A percentile compares a stretch with the other conserved stretches of the same genome.
Evolutionary conservation across 2,797 vertebrate genomes (phyloP).

Genomic region (Eidolon dupreanum): DNA sequence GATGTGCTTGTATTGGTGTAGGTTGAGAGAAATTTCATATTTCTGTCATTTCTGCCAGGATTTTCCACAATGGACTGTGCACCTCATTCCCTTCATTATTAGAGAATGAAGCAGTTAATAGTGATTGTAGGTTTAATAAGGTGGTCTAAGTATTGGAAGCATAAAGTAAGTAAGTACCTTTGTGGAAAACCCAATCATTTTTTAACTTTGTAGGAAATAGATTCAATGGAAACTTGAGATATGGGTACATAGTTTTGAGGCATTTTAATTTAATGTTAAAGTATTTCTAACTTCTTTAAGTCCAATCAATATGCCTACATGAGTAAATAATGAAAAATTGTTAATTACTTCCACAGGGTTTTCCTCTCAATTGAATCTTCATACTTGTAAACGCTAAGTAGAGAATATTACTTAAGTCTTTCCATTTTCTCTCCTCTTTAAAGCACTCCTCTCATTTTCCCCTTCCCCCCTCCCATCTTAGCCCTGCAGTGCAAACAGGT

Average conservation of each 20-base stretch:
- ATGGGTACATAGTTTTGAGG: background rate
- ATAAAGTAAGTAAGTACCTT: slow-evolving; percentile 27
- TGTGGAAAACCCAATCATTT: background rate
- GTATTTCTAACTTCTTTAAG: slow-evolving; percentile 10
- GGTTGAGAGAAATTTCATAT: background rate
- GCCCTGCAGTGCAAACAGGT: background rate
- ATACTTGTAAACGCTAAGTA: background rate
- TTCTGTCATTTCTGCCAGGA: background rate
- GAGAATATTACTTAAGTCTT: background rate
- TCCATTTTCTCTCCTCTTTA: background rate
- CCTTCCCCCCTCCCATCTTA: background rate
- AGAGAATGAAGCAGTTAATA: background rate
- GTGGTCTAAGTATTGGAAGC: slow-evolving; percentile 14
- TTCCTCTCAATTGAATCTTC: slow-evolving; percentile 48
- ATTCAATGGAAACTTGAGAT: background rate
- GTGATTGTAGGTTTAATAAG: slow-evolving; percentile 12
- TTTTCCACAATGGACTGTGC: background rate
- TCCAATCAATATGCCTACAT: background rate
- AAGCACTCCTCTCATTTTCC: background rate
- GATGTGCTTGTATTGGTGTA: background rate
- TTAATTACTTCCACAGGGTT: slow-evolving; percentile 43
- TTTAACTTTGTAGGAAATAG: slow-evolving; percentile 29
- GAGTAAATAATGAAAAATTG: slow-evolving; percentile 56
- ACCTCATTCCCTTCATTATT: slow-evolving; percentile 5
- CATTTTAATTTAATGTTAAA: slow-evolving; percentile 39